Evolutionary conservation across 2,888 invertebrate genomes (phyloP).

Genomic region (Capitulum mitella): DNA sequence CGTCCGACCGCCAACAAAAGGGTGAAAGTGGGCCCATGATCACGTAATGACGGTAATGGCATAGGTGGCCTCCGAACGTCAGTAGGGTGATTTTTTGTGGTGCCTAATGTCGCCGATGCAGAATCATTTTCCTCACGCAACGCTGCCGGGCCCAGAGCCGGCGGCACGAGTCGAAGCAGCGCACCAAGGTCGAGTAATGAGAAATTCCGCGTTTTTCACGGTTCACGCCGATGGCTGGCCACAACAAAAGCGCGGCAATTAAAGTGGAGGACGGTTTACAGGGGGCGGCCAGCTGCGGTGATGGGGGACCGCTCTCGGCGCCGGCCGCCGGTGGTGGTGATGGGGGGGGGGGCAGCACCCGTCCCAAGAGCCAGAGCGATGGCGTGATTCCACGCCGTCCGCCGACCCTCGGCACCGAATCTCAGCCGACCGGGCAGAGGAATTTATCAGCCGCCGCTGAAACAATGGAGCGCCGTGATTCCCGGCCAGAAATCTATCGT

Average conservation of each 20-base stretch:
- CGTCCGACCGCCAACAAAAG: neutral
- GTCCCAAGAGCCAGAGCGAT: too few relatives aligned
- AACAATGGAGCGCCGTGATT: neutral
- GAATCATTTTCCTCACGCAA: neutral
- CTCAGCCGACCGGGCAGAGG: neutral
- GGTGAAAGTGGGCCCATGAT: slow-evolving; percentile 7
- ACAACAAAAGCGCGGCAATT: slow-evolving; percentile 13
- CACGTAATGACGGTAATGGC: neutral
- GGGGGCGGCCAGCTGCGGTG: too few relatives aligned
- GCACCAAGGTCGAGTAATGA: neutral
- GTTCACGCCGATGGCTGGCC: neutral
- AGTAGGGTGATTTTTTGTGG: neutral
- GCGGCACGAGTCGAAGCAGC: neutral
- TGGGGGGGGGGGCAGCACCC: too few relatives aligned
- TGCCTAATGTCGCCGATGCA: neutral
- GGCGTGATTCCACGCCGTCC: too few relatives aligned
- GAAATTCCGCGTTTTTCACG: slow-evolving; percentile 8
- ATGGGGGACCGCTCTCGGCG: too few relatives aligned
- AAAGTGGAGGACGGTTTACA: too few relatives aligned
- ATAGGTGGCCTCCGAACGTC: neutral
- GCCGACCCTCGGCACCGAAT: too few relatives aligned
- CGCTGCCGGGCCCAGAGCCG: neutral
- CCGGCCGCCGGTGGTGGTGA: too few relatives aligned
- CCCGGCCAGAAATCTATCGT: neutral
- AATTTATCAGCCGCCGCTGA: neutral